Percentiles rank a stretch among this genome's conserved stretches.
phyloP scores from a whole-genome alignment of 2,113 vertebrate genomes.

The Protobothrops flavoviridis region DNA sequence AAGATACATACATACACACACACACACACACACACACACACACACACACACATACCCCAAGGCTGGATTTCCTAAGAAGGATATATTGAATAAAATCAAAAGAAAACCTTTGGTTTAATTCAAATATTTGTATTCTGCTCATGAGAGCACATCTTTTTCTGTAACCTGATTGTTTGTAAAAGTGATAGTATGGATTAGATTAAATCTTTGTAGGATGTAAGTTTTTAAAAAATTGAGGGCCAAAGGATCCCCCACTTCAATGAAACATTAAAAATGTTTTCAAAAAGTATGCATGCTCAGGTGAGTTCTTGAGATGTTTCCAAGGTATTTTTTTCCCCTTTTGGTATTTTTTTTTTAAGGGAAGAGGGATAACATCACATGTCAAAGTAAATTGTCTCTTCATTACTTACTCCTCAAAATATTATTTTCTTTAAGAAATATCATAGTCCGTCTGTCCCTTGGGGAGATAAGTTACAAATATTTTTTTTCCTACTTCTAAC shows the following conservation, averaged over 20 bases:
- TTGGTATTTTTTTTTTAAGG: neutral
- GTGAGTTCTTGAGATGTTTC: neutral
- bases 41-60: neutral
- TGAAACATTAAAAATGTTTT: neutral
- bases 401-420: neutral
- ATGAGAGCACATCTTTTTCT: neutral
- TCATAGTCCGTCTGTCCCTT: neutral
- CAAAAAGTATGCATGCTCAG: neutral
- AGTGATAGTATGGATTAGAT: neutral
- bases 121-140: neutral
- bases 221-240: neutral
- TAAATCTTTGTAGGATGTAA: neutral
- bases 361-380: neutral
- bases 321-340: neutral
- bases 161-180: neutral
- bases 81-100: neutral
- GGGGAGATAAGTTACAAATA: neutral
- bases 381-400: neutral
- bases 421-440: neutral
- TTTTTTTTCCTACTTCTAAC: neutral
- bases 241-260: neutral
- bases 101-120: neutral
- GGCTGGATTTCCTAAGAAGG: neutral
- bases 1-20: neutral
- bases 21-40: no score